These are phyloP conservation scores for Dysdera silvatica DNA, from an alignment of 1,140 invertebrate species.

Conservation along the genomic window DNA sequence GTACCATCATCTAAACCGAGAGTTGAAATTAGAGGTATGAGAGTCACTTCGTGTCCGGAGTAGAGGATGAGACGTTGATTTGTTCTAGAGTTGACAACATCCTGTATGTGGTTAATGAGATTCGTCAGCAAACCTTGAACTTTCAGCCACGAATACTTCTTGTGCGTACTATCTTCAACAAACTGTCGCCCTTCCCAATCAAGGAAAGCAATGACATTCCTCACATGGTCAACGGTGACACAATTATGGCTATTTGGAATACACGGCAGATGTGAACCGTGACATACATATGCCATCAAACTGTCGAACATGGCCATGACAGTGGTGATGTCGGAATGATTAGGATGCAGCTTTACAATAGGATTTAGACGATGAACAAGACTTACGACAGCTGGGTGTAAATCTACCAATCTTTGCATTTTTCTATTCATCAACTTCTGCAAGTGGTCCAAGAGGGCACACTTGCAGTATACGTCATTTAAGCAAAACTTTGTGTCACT, in stretches of 20 bases:
- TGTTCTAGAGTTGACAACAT: slow-evolving; percentile 66
- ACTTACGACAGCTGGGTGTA: slow-evolving; percentile 54
- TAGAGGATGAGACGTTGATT: slow-evolving; percentile 71
- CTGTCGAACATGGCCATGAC: slow-evolving; percentile 69
- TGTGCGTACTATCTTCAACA: slow-evolving; percentile 26
- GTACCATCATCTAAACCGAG: slow-evolving; percentile 59
- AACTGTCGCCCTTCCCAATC: slow-evolving; percentile 37
- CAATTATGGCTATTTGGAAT: slow-evolving; percentile 32
- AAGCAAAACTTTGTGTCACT: slow-evolving; percentile 79
- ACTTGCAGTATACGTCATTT: slow-evolving; percentile 59
- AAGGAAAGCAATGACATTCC: slow-evolving; percentile 39
- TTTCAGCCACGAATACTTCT: slow-evolving; percentile 36
- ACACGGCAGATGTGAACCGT: slow-evolving; percentile 68
- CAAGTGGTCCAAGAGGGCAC: slow-evolving; percentile 57
- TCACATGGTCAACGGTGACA: slow-evolving; percentile 37
- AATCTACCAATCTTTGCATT: slow-evolving; percentile 32
- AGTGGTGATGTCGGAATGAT: slow-evolving; percentile 52
- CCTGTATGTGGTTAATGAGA: slow-evolving; percentile 57
- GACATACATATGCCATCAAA: slow-evolving; percentile 71
- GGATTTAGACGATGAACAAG: slow-evolving; percentile 48
- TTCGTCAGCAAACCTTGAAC: slow-evolving; percentile 44
- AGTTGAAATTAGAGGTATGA: slow-evolving; percentile 70
- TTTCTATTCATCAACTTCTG: slow-evolving; percentile 29
- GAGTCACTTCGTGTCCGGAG: slow-evolving; percentile 81
- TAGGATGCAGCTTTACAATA: slow-evolving; percentile 52